Percentiles rank a stretch among this genome's conserved stretches.
These are phyloP conservation scores for human DNA, from an alignment of 2,113 vertebrate genomes.

Conservation along the genomic window DNA sequence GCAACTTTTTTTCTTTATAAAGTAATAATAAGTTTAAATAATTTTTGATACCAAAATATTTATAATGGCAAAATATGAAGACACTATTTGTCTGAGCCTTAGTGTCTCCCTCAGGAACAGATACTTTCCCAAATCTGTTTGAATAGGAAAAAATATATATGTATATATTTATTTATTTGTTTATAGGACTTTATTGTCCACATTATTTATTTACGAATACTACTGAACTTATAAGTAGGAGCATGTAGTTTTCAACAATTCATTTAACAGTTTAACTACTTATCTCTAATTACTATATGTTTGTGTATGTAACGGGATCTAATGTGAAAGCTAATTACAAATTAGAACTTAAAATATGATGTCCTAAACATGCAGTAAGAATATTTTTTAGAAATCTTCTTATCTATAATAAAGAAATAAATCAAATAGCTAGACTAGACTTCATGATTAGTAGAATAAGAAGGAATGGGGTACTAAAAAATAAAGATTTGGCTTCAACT, in stretches of 20 bases:
- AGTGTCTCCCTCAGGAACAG: neutral
- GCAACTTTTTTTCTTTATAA: conserved; percentile 73
- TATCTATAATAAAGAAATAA: neutral
- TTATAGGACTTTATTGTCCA: neutral
- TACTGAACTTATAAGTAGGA: neutral
- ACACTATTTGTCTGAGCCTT: neutral
- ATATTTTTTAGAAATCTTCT: neutral
- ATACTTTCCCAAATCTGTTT: conserved; percentile 17
- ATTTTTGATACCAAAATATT: conserved; percentile 76
- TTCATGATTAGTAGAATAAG: neutral
- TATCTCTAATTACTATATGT: neutral
- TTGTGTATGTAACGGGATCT: neutral
- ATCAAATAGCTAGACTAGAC: neutral
- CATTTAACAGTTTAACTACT: neutral
- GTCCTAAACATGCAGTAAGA: neutral
- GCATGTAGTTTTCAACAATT: neutral
- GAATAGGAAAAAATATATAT: neutral
- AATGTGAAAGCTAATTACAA: neutral
- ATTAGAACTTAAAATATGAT: neutral
- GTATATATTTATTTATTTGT: neutral
- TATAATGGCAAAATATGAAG: conserved; percentile 68
- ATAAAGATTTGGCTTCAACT: neutral
- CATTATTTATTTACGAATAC: neutral
- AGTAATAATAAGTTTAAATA: conserved; percentile 78
- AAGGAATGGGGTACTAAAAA: neutral